Base-by-base conservation (phyloP, 1,140 invertebrate genomes). In the Ruditapes philippinarum region DNA sequence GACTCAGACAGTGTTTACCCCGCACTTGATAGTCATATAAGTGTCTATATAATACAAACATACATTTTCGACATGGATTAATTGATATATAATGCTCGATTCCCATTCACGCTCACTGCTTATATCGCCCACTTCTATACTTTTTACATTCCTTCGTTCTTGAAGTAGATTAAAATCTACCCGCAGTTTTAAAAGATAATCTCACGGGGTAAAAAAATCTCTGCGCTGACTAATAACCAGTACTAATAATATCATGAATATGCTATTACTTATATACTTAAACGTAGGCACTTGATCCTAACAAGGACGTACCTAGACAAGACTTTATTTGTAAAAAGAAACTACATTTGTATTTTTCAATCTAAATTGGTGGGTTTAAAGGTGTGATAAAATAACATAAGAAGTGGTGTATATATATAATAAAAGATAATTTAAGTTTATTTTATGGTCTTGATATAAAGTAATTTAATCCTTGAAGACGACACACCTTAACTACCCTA, bases 181-280 rank as follows among this genome's bases (percentile, higher is more conserved):
- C 74, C 28, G 65, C 51, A 78, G 74, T 51, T 17, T 70, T 5
- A 70, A 70, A 51, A 78, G 25, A 54, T 78, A 57, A 78, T 78
- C 25, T 33, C 68, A 5, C 74, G 14, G 17, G 28, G 22, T 9
- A 22, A 78, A n/a, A n/a, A 45, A 78, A 78, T 78, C 74, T 36
- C 31, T 11, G 28, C 0, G 28, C 74, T 78, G 74, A 78, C 74
- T 78, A 78, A 78, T 78, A 17, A 14, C 38, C 12, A n/a, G n/a
- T n/a, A n/a, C n/a, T n/a, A n/a, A n/a, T n/a, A n/a, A n/a, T n/a
- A n/a, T 40, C n/a, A 49, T 25, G 1, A 12, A 45, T 36, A 78
- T 78, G 7, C 42, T 51, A 78, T 78, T 54, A 54, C 36, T 54
- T 28, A 1, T 76, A 45, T 70, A 7, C 33, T n/a, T 38, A 70